Conservation (phyloP, 2,113 vertebrate species). For the Corythoichthys haematopterus region DNA sequence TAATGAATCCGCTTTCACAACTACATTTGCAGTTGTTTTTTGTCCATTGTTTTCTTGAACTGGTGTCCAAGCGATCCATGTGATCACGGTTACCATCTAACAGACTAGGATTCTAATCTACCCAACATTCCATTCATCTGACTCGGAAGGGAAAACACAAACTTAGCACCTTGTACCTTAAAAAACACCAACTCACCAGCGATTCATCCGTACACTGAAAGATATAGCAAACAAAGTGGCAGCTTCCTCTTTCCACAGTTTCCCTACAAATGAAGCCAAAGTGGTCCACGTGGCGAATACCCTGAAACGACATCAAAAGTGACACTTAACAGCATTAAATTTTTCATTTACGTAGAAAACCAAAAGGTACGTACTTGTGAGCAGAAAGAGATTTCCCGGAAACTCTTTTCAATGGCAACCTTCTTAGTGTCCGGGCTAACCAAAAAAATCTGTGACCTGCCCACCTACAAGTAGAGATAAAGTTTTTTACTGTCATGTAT, state of each 20-base stretch:
- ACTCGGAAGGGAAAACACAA: conserved; percentile 16
- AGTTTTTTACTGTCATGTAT: not conserved
- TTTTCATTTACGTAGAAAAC: not conserved
- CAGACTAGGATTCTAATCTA: not conserved
- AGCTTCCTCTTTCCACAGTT: conserved; percentile 80
- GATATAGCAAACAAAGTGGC: conserved; percentile 92
- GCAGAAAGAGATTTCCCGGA: conserved; percentile 98
- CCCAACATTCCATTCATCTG: conserved; percentile 16
- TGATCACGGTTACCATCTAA: not conserved
- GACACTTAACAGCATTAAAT: not conserved
- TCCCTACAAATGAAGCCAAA: conserved; percentile 99
- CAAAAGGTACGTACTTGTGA: conserved; percentile 81
- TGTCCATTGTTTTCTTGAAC: not conserved
- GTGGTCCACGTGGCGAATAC: conserved; percentile 94
- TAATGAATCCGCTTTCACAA: not conserved
- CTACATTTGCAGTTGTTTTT: not conserved
- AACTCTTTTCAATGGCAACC: conserved; percentile 92
- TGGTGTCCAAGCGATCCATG: not conserved
- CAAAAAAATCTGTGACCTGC: conserved; percentile 92
- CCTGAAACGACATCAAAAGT: conserved; percentile 67
- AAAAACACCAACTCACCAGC: conserved; percentile 78
- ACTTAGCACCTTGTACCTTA: not conserved
- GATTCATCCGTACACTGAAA: conserved; percentile 94
- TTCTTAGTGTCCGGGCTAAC: conserved; percentile 98
- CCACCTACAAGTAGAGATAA: conserved; percentile 77